These are phyloP conservation scores for Struthidea cinerea DNA, from an alignment of 2,113 vertebrate genomes.

Conservation along the genomic window DNA sequence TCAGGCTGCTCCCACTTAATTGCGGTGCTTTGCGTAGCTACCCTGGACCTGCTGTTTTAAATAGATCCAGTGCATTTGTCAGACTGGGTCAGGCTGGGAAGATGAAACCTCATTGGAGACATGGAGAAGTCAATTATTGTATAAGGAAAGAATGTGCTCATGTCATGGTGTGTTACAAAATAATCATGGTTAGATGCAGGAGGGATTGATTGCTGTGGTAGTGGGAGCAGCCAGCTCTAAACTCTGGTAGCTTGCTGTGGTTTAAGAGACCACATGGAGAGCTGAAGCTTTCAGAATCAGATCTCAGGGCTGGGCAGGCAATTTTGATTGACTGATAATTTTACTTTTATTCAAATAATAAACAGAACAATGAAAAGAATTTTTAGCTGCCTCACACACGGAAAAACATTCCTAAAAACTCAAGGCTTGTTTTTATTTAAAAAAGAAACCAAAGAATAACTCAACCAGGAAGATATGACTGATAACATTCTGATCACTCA, in stretches of 20 bases:
- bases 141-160: slow-evolving; percentile 4
- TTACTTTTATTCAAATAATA: background rate
- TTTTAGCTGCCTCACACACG: background rate
- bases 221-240: background rate
- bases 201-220: background rate
- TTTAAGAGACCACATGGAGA: background rate
- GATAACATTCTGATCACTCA: background rate
- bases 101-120: slow-evolving; percentile 11
- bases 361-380: background rate
- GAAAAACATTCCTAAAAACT: background rate
- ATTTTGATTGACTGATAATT: background rate
- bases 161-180: slow-evolving; percentile 6
- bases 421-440: background rate
- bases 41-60: slow-evolving; percentile 29
- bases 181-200: background rate
- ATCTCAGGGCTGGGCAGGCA: background rate
- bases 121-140: slow-evolving; percentile 18
- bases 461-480: background rate
- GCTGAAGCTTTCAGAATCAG: background rate
- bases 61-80: slow-evolving; percentile 19
- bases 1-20: slow-evolving; percentile 63
- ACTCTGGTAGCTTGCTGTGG: background rate
- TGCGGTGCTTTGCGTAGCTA: background rate
- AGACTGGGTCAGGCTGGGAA: slow-evolving; percentile 3
- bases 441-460: background rate